Evolutionary conservation across 1,140 invertebrate species (phyloP).

Genomic region (Drosophila tani): DNA sequence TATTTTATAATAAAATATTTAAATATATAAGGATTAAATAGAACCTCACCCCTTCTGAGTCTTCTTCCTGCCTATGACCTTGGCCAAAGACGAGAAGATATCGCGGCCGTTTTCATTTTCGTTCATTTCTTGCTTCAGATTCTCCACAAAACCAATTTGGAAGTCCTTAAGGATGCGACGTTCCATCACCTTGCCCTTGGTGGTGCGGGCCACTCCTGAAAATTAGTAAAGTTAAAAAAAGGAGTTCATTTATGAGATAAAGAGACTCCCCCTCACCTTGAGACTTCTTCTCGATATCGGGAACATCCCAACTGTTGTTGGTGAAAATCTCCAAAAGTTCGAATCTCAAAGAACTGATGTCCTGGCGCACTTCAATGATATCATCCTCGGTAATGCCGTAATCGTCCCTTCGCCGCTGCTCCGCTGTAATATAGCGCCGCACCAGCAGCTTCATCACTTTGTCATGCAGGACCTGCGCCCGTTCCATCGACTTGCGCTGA

Average conservation of each 20-base stretch:
- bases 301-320: constrained; percentile 93
- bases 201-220: constrained; percentile 89
- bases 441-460: constrained; percentile 92
- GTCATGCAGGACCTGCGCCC: constrained; percentile 89
- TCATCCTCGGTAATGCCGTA: constrained; percentile 97
- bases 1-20: neutral
- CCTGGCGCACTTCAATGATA: constrained; percentile 97
- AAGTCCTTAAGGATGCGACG: constrained; percentile 94
- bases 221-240: neutral
- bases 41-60: constrained; percentile 85
- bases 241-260: neutral
- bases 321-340: constrained; percentile 95
- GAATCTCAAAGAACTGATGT: constrained; percentile 93
- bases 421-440: constrained; percentile 92
- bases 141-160: constrained; percentile 94
- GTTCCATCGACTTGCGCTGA: constrained; percentile 90
- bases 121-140: constrained; percentile 90
- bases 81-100: constrained; percentile 92
- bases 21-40: neutral
- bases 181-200: constrained; percentile 94
- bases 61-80: constrained; percentile 89
- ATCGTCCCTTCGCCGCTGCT: constrained; percentile 93
- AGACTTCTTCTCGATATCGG: constrained; percentile 87
- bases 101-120: constrained; percentile 89
- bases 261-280: constrained; percentile 85